Conservation (phyloP, 1,140 invertebrate genomes). For the Cyphomyrmex costatus region DNA sequence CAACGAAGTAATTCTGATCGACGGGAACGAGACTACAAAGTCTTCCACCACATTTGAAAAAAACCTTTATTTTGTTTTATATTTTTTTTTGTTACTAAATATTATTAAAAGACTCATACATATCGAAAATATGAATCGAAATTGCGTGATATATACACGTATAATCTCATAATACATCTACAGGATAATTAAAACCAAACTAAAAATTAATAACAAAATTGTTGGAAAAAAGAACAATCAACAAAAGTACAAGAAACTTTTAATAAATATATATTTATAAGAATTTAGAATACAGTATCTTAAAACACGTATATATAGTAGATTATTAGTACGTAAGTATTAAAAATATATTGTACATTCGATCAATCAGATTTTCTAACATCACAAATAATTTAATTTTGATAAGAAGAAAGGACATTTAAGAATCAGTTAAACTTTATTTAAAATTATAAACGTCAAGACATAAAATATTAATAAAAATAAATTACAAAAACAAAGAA, state of each 20-base stretch:
- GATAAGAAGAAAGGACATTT: too few relatives aligned
- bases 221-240: background rate
- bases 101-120: too few relatives aligned
- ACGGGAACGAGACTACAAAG: background rate
- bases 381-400: background rate
- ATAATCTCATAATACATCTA: background rate
- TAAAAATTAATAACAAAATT: background rate
- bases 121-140: too few relatives aligned
- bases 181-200: background rate
- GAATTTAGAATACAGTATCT: background rate
- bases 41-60: background rate
- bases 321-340: background rate
- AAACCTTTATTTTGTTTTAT: background rate
- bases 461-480: too few relatives aligned
- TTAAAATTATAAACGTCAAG: too few relatives aligned
- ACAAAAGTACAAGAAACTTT: background rate
- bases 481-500: too few relatives aligned
- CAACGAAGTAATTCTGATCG: background rate
- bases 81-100: background rate
- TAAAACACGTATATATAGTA: background rate
- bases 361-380: background rate
- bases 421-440: too few relatives aligned
- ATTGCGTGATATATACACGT: too few relatives aligned
- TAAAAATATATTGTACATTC: background rate
- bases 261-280: background rate